phyloP scores from a whole-genome alignment of 2,888 invertebrate species.

The Synanthedon formicaeformis region DNA sequence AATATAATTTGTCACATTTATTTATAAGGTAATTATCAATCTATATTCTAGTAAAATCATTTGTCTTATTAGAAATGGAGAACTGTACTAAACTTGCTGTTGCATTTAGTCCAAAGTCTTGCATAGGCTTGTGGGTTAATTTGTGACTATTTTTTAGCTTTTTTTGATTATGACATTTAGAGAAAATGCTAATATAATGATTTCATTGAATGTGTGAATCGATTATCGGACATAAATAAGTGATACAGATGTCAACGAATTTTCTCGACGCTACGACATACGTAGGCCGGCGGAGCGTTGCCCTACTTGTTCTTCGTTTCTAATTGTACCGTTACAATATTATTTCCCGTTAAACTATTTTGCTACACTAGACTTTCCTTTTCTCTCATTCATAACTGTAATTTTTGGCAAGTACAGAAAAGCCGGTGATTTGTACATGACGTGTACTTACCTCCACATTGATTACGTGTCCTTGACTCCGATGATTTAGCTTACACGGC shows the following conservation, averaged over 20 bases:
- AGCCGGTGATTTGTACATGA: conserved; percentile 17
- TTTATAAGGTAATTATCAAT: conserved; percentile 27
- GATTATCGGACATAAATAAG: neutral
- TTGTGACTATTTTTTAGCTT: too few relatives aligned
- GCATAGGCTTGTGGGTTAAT: too few relatives aligned
- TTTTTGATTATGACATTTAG: too few relatives aligned
- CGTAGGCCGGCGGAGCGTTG: conserved; percentile 39
- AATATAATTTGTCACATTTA: conserved; percentile 16
- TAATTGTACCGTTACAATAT: conserved; percentile 29
- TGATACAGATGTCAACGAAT: conserved; percentile 19
- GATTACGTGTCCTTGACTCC: conserved; percentile 35
- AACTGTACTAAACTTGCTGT: neutral
- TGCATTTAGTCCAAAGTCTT: too few relatives aligned
- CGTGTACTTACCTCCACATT: conserved; percentile 30
- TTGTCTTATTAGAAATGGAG: neutral
- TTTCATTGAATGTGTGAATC: too few relatives aligned
- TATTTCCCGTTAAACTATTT: conserved; percentile 22
- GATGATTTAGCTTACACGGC: conserved; percentile 6
- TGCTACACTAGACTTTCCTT: conserved; percentile 20
- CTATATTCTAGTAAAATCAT: neutral
- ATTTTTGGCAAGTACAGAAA: neutral
- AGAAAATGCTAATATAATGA: too few relatives aligned
- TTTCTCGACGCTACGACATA: conserved; percentile 49
- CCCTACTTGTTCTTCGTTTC: conserved; percentile 23
- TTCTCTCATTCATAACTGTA: conserved; percentile 14